Evolutionary conservation across 2,113 vertebrate genomes (phyloP), one percentile per base, ranked within the genome.

Genomic region (Athene noctua): DNA sequence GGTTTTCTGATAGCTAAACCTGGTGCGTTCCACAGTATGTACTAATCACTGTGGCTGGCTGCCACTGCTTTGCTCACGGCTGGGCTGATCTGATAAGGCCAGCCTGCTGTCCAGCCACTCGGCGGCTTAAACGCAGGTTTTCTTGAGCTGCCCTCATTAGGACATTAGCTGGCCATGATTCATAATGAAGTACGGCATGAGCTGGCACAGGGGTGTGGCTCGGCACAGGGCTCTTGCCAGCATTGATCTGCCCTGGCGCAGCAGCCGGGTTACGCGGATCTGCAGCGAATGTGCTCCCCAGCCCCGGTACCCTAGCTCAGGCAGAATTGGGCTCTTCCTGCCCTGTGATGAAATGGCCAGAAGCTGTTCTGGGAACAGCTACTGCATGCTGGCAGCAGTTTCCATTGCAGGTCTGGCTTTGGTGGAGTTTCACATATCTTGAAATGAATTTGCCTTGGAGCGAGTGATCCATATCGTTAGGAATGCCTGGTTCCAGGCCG

Each of bases 371-470:
- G 89, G 78, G 83, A 96, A 29, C 80, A 80, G 30, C 57, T 17
- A 40, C 86, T 68, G 92, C 19, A 2, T 22, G 51, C 91, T 94
- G 91, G 80, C 92, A 89, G 73, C 51, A 26, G 46, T 29, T 92
- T 61, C 40, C 19, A 12, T 20, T 52, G 70, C 86, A 67, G 80
- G 57, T 68, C 83, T 83, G 80, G 49, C 59, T 85, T 94, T 95
- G 92, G 96, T 83, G 73, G 54, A 34, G 42, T 89, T 95, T 95
- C 5, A 3, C 1, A 0, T 82, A 57, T 40, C 83, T 81, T 75
- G 30, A 88, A 80, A 91, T 86, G 66, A 95, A 87, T 95, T 95
- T 89, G 62, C 72, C 86, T 92, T 77, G 78, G 78, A 90, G 89
- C 4, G 1, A 96, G 86, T 91, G 95, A 97, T 84, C 83, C 26